Base-by-base conservation (phyloP, 2,113 vertebrate species). In the Enhydra lutris region DNA sequence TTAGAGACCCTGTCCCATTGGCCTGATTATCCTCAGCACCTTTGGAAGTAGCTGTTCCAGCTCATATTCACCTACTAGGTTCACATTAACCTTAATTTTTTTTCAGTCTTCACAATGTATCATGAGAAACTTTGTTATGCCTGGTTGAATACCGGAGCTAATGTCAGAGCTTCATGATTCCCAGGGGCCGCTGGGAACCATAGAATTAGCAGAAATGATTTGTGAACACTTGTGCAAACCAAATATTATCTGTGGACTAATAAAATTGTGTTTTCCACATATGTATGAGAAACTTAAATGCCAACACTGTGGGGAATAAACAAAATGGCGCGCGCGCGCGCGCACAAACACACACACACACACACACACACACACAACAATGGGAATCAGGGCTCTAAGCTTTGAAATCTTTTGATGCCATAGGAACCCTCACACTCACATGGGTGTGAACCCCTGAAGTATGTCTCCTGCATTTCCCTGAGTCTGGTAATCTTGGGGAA, bases 401-500 rank as follows among this genome's bases (percentile, higher is more conserved):
- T 93, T 55, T 42, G 42, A 82, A 74, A 26, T 89, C 73, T 26
- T 63, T 89, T 47, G 3, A 78, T 61, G 31, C 14, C 57, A 9
- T 4, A 29, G 14, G 26, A 81, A 2, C 47, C 6, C 18, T 85
- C 12, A n/a, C 1, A 39, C 10, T 63, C 26, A 61, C 4, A 29
- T 2, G 15, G 36, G 6, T 29, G 18, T 12, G 84, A 45, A 26
- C 29, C 12, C 10, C 3, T 18, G 18, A 79, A 95, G 6, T 13
- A 36, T 11, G 0, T 34, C 31, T 83, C 13, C 18, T 74, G 14
- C 14, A 45, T 86, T 86, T 74, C 39, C 34, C 18, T 85, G 12
- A 29, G 34, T 34, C 84, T 76, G 74, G 39, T 29, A 89, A 57
- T 57, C 55, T 39, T 42, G 73, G 97, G 63, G 90, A 88, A 65